Evolutionary conservation across 2,797 vertebrate species (phyloP).

Genomic region (Sparidentex hasta): DNA sequence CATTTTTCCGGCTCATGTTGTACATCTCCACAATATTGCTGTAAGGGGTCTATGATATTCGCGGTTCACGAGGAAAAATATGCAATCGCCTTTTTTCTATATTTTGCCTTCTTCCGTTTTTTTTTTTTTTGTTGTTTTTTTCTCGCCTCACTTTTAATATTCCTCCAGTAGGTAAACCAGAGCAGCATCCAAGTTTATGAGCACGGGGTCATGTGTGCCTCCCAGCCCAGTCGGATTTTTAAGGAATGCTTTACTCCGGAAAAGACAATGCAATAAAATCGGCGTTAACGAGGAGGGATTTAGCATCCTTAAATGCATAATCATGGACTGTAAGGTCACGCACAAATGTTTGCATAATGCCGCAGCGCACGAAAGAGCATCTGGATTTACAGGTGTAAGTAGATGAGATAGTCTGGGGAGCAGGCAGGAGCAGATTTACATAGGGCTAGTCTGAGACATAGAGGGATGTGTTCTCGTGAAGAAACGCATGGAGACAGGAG

Average conservation of each 20-base stretch:
- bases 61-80: constrained; percentile 57
- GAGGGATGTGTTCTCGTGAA: constrained; percentile 70
- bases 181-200: constrained; percentile 31
- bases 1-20: constrained; percentile 78
- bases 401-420: constrained; percentile 45
- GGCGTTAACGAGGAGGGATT: constrained; percentile 35
- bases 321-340: constrained; percentile 31
- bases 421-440: constrained; percentile 46
- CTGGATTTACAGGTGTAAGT: constrained; percentile 52
- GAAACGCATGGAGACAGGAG: constrained; percentile 78
- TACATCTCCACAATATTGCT: constrained; percentile 75
- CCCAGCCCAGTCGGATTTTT: constrained; percentile 17
- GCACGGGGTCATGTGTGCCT: constrained; percentile 23
- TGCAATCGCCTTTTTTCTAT: constrained; percentile 46
- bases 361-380: constrained; percentile 11
- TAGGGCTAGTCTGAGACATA: constrained; percentile 59
- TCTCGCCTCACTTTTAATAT: constrained; percentile 28
- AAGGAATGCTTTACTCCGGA: not conserved
- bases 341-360: constrained; percentile 47
- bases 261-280: not conserved
- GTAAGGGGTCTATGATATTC: constrained; percentile 73
- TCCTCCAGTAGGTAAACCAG: constrained; percentile 39
- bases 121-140: constrained; percentile 8
- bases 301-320: constrained; percentile 41
- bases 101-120: constrained; percentile 47